Base-by-base conservation (phyloP, 1,140 invertebrate genomes). In the Trichonephila clavipes region DNA sequence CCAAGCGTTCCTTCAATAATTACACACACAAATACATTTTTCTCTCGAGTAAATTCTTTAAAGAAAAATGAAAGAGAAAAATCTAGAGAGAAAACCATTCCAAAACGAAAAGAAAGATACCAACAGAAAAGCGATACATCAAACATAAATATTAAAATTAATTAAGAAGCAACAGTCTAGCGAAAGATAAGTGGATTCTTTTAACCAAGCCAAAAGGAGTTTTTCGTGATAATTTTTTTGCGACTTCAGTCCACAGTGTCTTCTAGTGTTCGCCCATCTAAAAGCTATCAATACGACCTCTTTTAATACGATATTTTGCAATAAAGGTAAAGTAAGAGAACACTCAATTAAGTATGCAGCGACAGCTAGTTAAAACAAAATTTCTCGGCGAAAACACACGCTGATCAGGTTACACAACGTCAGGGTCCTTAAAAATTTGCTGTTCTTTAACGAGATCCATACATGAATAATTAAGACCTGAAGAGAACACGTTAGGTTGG, bases 401-500 rank as follows among this genome's bases (percentile, higher is more conserved):
- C 21, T 69, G 62, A 89, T 89, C 88, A 58, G 62, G 66, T 89
- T 69, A 72, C 62, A 59, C 62, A 59, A 51, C 69, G 62, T 77
- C 66, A 77, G 51, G 44, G 82, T 85, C 58, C 82, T 88, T 88
- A 62, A 62, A 88, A 28, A 51, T 28, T 61, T 82, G 44, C 34
- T 69, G n/a, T 21, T 61, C 89, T 62, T 90, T 90, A 81, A 90
- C 89, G 72, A 82, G 89, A 82, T n/a, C 83, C 59, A 61, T 61
- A 18, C 64, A 62, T 90, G 89, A 90, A 90, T 90, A 90, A 90
- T 90, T 90, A 90, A 90, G 44, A 62, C 44, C 3, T 40, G 89
- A 81, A 82, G 44, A 82, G 58, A 34, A 77, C 34, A 89, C 34
- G 64, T 58, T 72, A n/a, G n/a, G 40, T 8, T 44, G 18, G 21